phyloP scores from a whole-genome alignment of 2,888 invertebrate species.

The Epinotia bilunana region DNA sequence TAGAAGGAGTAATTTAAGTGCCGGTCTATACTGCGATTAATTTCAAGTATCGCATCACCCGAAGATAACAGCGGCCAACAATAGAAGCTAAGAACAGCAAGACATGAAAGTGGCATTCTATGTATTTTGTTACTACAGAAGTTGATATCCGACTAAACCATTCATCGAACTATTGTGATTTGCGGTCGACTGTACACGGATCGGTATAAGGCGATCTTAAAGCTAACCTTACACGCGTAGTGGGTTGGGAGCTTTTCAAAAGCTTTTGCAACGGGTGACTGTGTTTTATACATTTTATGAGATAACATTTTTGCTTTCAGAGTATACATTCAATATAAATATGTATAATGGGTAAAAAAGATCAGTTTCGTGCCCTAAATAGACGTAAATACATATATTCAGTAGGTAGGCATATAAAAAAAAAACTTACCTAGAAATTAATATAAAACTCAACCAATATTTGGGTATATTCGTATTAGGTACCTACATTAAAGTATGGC shows the following conservation, averaged over 20 bases:
- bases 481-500: background rate
- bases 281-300: slow-evolving; percentile 9
- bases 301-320: background rate
- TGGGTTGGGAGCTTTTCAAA: slow-evolving; percentile 45
- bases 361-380: background rate
- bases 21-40: too few relatives aligned
- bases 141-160: background rate
- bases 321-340: background rate
- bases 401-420: background rate
- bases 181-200: slow-evolving; percentile 13
- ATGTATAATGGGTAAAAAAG: background rate
- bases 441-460: background rate
- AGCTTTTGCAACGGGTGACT: slow-evolving; percentile 49
- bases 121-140: background rate
- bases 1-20: too few relatives aligned
- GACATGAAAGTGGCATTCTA: too few relatives aligned
- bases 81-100: too few relatives aligned
- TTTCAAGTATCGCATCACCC: too few relatives aligned
- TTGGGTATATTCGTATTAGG: too few relatives aligned
- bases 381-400: background rate
- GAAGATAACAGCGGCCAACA: too few relatives aligned
- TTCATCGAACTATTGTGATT: background rate
- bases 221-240: slow-evolving; percentile 26
- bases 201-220: slow-evolving; percentile 15
- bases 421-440: background rate